Evolutionary conservation across 2,113 vertebrate genomes (phyloP).

Genomic region (Sprattus sprattus): DNA sequence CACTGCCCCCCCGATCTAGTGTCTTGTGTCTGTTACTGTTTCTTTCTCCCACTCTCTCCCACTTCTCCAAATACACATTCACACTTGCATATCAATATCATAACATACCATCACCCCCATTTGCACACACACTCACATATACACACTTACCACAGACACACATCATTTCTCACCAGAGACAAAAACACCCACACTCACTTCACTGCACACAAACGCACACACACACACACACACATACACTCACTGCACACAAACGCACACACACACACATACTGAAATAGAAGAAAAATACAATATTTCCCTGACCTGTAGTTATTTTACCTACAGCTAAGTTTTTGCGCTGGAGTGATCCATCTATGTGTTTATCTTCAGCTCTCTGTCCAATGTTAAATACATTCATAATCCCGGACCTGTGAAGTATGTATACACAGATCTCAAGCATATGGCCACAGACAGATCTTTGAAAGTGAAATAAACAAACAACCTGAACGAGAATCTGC

Average conservation of each 20-base stretch:
- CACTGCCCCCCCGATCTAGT: not conserved
- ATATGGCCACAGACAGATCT: not conserved
- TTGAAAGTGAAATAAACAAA: not conserved
- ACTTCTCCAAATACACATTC: not conserved
- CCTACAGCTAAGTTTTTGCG: not conserved
- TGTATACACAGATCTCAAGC: not conserved
- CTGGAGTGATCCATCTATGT: not conserved
- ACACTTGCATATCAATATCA: not conserved
- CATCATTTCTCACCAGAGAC: not conserved
- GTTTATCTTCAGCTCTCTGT: not conserved
- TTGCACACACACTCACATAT: not conserved
- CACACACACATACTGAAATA: not conserved
- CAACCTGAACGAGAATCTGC: not conserved
- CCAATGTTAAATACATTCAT: not conserved
- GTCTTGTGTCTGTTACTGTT: not conserved
- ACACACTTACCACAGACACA: not conserved
- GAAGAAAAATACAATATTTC: not conserved
- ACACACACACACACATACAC: constrained; percentile 13
- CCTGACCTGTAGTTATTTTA: not conserved
- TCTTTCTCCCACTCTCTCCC: not conserved
- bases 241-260: not conserved
- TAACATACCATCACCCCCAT: not conserved
- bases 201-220: not conserved
- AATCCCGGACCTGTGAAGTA: not conserved
- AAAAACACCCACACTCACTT: not conserved